Evolutionary conservation across 2,888 invertebrate genomes (phyloP), one percentile per base, ranked within the genome.

Genomic region (Calliopum simillimum): DNA sequence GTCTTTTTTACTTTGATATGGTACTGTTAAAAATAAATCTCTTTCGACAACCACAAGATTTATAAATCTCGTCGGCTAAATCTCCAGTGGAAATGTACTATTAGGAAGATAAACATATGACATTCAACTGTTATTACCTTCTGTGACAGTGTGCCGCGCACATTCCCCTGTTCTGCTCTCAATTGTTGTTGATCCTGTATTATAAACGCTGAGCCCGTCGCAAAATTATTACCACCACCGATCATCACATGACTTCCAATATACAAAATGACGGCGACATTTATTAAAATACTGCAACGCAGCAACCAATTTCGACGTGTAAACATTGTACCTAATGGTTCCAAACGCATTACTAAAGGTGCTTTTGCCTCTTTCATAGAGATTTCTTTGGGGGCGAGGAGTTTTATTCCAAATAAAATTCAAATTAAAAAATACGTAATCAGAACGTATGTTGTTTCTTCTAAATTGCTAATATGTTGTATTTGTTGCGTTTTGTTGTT

Each of bases 221-320:
- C 77, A 71, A 86, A 83, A 75, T 83, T 85, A 68, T 83, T 82
- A 68, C 83, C 85, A 61, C 85, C 85, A 51, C 86, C 86, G 70
- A 87, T 86, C 83, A 86, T 88, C 71, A 89, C 87, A 80, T 92
- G 91, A 82, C 91, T 89, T 79, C 92, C 92, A 75, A 92, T 90
- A 85, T 93, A 93, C 73, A 93, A 85, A 70, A 93, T 86, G 68
- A 92, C 91, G 77, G 90, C 91, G 75, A 93, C 88, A 83, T 93
- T 93, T 77, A 92, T 89, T 72, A 93, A 89, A 80, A 93, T 91
- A 86, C 92, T 93, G 85, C 92, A 90, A 79, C 92, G 89, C 84
- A 93, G 89, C 86, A 92, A 88, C 88, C 92, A 90, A 86, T 92
- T 93, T 77, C 92, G 90, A 74, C 90, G 87, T 70, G 88, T 86